Conservation (phyloP, 1,140 invertebrate genomes). For the Pseudomyrmex cubaensis region DNA sequence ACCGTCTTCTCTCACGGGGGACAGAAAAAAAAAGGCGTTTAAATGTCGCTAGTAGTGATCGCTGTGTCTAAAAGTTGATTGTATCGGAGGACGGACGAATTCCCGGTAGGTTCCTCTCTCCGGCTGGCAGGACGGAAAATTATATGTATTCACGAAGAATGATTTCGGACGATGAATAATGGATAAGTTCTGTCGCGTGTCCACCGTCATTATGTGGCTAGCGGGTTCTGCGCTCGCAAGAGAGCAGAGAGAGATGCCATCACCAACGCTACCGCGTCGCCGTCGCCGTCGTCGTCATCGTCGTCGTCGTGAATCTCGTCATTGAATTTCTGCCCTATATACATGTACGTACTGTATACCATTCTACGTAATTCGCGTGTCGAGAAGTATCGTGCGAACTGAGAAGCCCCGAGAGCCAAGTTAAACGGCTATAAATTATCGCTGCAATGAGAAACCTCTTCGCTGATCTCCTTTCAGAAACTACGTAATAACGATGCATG, state of each 20-base stretch:
- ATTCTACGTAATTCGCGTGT: constrained; percentile 72
- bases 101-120: background rate
- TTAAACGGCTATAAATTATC: constrained; percentile 74
- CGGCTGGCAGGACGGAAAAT: constrained; percentile 64
- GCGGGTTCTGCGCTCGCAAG: constrained; percentile 33
- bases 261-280: too few relatives aligned
- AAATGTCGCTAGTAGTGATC: constrained; percentile 41
- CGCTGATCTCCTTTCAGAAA: constrained; percentile 60
- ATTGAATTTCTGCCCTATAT: constrained; percentile 71
- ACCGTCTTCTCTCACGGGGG: too few relatives aligned
- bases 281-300: constrained; percentile 16
- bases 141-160: constrained; percentile 77
- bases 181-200: constrained; percentile 83
- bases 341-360: constrained; percentile 55
- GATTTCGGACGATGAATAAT: constrained; percentile 82
- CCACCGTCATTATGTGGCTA: constrained; percentile 80
- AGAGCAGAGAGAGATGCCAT: constrained; percentile 12
- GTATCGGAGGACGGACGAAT: background rate
- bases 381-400: constrained; percentile 61
- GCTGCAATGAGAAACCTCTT: constrained; percentile 35
- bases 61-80: background rate
- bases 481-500: constrained; percentile 29
- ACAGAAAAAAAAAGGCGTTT: constrained; percentile 7
- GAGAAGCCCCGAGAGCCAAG: constrained; percentile 40
- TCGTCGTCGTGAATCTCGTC: constrained; percentile 45